These are phyloP conservation scores for Conchocele bisecta DNA, from an alignment of 2,888 invertebrate genomes.

Conservation along the genomic window DNA sequence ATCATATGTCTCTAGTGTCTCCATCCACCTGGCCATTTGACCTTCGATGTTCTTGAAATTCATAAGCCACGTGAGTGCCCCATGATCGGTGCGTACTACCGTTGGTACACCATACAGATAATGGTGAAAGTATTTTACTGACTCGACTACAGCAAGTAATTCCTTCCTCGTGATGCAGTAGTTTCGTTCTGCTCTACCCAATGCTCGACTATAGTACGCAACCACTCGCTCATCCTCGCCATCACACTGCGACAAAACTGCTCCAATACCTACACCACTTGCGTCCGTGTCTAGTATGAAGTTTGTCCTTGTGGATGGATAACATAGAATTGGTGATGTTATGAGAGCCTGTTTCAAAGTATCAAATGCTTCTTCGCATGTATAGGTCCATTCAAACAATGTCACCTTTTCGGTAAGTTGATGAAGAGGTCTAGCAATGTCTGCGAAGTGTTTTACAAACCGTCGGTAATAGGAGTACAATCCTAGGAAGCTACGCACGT, in stretches of 20 bases:
- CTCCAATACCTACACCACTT: not conserved
- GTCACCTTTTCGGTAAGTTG: not conserved
- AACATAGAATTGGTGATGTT: not conserved
- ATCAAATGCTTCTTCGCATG: not conserved
- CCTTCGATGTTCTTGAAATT: conserved; percentile 5
- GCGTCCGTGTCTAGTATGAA: not conserved
- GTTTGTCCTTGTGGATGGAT: not conserved
- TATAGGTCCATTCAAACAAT: not conserved
- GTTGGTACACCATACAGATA: not conserved
- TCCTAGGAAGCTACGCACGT: not conserved
- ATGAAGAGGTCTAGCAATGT: not conserved
- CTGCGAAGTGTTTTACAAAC: conserved; percentile 1
- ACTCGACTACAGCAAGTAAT: not conserved
- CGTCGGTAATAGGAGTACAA: not conserved
- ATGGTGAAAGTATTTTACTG: not conserved
- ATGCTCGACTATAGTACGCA: conserved; percentile 20
- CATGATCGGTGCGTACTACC: not conserved
- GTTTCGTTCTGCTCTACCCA: conserved; percentile 11
- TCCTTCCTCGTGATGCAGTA: conserved; percentile 8
- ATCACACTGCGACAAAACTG: not conserved
- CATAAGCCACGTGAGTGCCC: conserved; percentile 1
- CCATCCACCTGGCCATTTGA: conserved; percentile 9
- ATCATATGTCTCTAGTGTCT: conserved; percentile 1
- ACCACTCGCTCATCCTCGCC: conserved; percentile 43
- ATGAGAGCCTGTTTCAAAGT: not conserved